Evolutionary conservation across 2,113 vertebrate species (phyloP), one percentile per base, ranked within the genome.

Genomic region (Octodon degus): DNA sequence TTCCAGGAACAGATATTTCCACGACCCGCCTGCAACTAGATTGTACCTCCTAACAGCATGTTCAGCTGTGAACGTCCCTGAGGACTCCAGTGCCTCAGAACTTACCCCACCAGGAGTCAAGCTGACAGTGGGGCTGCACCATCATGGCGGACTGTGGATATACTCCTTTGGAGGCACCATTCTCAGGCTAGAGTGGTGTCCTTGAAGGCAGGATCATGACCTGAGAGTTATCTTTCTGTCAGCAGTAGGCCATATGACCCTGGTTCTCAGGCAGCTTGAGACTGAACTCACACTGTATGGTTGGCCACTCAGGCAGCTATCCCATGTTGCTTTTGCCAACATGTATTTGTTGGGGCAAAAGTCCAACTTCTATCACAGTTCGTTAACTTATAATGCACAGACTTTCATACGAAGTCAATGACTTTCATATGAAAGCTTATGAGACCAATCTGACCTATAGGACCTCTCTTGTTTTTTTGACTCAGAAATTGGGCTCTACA

Each of bases 331-430:
- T 86, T 72, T 53, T 90, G 13, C n/a, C 43, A 55, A 67, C 50
- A 88, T 82, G 22, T 81, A 77, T 90, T 86, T 89, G 24, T 63
- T 88, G 65, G 27, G 34, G 9, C n/a, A 90, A 90, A 93, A 74
- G 47, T 47, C 40, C 50, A 47, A 89, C 27, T 53, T 92, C 74
- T 74, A 40, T 10, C 22, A 55, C 27, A 76, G 30, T 68, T 65
- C 76, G 85, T n/a, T 34, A 82, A 63, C 20, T 81, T 70, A 72
- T 27, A 80, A 74, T 55, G 62, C 22, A 43, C 20, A 60, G 40
- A 65, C 85, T 82, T n/a, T n/a, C n/a, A n/a, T n/a, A n/a, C n/a
- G n/a, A n/a, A 67, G 77, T 72, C 8, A 88, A 37, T 16, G 93
- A 25, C 14, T 80, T 90, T 92, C 19, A 81, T 65, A 60, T 11